Evolutionary conservation across 2,113 vertebrate species (phyloP).

Genomic region (Gymnarchus niloticus): DNA sequence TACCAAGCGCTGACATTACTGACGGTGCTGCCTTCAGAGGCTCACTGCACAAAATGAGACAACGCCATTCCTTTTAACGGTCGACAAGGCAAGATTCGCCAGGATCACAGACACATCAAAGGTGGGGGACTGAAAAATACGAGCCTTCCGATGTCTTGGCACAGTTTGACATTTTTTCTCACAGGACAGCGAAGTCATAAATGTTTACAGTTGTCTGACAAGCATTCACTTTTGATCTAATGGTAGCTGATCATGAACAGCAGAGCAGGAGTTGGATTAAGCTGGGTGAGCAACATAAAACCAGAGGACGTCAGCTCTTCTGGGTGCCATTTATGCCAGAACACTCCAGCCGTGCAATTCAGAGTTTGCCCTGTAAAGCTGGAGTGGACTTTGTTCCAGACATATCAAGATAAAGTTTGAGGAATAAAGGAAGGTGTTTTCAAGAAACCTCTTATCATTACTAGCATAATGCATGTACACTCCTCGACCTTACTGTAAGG

Average conservation of each 20-base stretch:
- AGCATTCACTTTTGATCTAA: not conserved
- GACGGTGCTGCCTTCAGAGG: not conserved
- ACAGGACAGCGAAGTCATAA: not conserved
- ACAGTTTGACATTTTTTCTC: not conserved
- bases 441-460: not conserved
- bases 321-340: not conserved
- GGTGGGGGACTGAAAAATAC: not conserved
- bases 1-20: not conserved
- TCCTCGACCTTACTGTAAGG: not conserved
- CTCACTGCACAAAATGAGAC: not conserved
- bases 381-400: not conserved
- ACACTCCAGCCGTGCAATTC: not conserved
- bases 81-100: not conserved
- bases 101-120: not conserved
- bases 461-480: not conserved
- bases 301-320: not conserved
- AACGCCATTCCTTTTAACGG: not conserved
- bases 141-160: not conserved
- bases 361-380: not conserved
- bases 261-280: not conserved
- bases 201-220: not conserved
- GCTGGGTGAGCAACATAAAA: not conserved
- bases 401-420: not conserved
- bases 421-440: slow-evolving; percentile 16
- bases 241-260: not conserved